Conservation (phyloP, 1,140 invertebrate species). For the Phymorhynchus buccinoides region DNA sequence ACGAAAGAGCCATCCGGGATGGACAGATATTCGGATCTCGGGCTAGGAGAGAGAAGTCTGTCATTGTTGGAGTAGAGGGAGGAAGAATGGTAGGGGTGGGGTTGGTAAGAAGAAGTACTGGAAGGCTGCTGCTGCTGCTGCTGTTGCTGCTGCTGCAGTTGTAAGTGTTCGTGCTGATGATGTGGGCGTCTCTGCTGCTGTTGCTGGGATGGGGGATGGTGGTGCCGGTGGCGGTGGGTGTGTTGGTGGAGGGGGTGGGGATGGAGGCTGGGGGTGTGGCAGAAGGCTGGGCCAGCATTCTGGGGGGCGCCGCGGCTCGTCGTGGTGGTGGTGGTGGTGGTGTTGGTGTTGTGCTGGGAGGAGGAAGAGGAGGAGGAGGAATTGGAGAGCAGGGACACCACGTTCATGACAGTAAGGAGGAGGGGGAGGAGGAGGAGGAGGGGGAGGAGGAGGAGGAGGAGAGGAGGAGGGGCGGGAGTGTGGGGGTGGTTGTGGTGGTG, state of each 20-base stretch:
- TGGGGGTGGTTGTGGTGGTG: not conserved
- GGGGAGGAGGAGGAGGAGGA: not conserved
- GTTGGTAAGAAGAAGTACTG: too few species aligned
- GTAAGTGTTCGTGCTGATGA: not conserved
- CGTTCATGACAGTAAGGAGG: not conserved
- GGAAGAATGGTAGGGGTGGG: not conserved
- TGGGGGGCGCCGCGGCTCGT: not conserved
- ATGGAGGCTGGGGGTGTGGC: too few species aligned
- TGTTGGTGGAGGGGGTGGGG: not conserved
- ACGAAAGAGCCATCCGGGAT: constrained; percentile 45
- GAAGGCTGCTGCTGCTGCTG: too few species aligned
- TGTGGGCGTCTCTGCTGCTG: constrained; percentile 8
- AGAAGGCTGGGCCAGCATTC: too few species aligned
- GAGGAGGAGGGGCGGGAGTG: not conserved
- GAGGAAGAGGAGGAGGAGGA: not conserved
- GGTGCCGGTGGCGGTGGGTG: not conserved
- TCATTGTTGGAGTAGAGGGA: not conserved
- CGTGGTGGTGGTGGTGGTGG: not conserved
- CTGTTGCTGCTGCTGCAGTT: not conserved
- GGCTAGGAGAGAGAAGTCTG: constrained; percentile 41
- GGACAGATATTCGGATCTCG: constrained; percentile 42
- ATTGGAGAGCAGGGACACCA: not conserved
- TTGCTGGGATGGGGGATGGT: not conserved
- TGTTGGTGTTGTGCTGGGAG: not conserved
- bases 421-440: not conserved